Evolutionary conservation across 2,113 vertebrate species (phyloP).

Genomic region (Alethe castanea): DNA sequence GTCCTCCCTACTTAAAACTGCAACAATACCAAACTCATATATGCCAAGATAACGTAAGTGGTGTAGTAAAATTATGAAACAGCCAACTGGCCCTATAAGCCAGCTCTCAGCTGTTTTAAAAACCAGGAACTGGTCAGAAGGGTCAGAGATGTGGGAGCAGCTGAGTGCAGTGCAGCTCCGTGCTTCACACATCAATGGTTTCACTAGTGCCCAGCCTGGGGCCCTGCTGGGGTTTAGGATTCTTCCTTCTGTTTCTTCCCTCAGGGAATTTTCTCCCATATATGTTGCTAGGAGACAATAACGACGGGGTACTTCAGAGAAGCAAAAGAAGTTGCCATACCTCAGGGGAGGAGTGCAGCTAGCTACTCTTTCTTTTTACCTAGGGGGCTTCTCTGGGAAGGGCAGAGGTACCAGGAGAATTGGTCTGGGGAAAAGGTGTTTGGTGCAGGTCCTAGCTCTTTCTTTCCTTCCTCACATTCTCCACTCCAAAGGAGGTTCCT

Average conservation of each 20-base stretch:
- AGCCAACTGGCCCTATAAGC: background rate
- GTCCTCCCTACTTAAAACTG: background rate
- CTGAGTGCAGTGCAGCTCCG: background rate
- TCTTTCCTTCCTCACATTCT: background rate
- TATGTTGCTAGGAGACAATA: background rate
- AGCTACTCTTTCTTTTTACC: background rate
- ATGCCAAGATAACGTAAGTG: too few relatives aligned
- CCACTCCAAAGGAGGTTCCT: background rate
- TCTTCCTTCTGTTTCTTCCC: background rate
- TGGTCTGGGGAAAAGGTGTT: background rate
- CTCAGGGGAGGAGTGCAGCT: background rate
- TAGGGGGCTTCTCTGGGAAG: background rate
- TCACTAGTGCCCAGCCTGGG: background rate
- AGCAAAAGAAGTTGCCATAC: background rate
- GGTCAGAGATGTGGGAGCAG: background rate
- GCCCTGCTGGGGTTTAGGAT: background rate
- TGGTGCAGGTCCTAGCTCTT: background rate
- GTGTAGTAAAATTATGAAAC: background rate
- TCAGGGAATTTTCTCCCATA: background rate
- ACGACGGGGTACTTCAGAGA: accelerated
- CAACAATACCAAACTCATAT: background rate
- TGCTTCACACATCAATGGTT: background rate
- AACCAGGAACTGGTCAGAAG: background rate
- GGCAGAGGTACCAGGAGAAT: accelerated
- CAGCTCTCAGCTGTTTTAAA: background rate